Percentiles rank a stretch among this genome's conserved stretches.
phyloP scores from a whole-genome alignment of 2,113 vertebrate species.

The Nematolebias whitei region DNA sequence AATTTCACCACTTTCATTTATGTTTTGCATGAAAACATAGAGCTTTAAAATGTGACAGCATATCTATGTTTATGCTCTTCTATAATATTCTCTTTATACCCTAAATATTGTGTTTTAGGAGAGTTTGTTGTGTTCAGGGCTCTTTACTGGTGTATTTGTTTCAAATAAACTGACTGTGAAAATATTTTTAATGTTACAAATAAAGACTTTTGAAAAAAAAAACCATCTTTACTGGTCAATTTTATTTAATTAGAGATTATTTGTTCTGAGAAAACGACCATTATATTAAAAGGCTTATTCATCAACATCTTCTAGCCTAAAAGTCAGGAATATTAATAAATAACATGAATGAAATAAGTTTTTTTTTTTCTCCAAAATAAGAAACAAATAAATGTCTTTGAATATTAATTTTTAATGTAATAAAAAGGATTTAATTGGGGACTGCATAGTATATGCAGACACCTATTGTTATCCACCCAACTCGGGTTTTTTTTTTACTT shows the following conservation, averaged over 20 bases:
- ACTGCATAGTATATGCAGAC: too few relatives aligned
- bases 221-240: slow-evolving; percentile 1
- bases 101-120: slow-evolving; percentile 3
- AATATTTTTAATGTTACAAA: slow-evolving; percentile 39
- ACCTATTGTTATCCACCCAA: too few relatives aligned
- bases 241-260: not conserved
- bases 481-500: too few relatives aligned
- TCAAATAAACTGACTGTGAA: slow-evolving; percentile 25
- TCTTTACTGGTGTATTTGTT: slow-evolving; percentile 14
- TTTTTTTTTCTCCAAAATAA: not conserved
- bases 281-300: too few relatives aligned
- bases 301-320: not conserved
- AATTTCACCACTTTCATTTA: not conserved
- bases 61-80: slow-evolving; percentile 30
- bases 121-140: not conserved
- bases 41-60: slow-evolving; percentile 2
- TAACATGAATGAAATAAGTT: not conserved
- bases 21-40: slow-evolving; percentile 20
- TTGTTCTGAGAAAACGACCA: too few relatives aligned
- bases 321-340: not conserved
- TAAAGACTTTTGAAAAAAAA: slow-evolving; percentile 43
- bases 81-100: slow-evolving; percentile 21
- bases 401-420: not conserved
- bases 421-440: too few relatives aligned
- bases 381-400: not conserved